Percentiles rank a stretch among this genome's conserved stretches.
These are phyloP conservation scores for Drosophila athabasca DNA, from an alignment of 1,140 invertebrate species.

Conservation along the genomic window DNA sequence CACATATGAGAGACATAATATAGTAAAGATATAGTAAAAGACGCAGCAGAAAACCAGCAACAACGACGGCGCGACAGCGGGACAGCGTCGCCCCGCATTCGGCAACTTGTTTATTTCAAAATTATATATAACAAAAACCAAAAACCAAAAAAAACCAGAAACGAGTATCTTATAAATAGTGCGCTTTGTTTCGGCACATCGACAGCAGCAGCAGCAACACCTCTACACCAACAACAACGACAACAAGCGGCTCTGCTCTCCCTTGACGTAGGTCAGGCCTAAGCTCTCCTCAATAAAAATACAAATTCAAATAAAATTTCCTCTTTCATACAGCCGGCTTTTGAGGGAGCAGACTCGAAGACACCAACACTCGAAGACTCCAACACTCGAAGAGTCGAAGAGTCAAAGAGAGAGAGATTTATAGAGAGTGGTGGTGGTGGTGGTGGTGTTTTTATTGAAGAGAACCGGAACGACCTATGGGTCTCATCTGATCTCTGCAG, in stretches of 20 bases:
- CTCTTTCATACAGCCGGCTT: slow-evolving; percentile 30
- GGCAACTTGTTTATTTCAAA: slow-evolving; percentile 82
- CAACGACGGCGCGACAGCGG: slow-evolving; percentile 5
- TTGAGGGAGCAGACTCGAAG: slow-evolving; percentile 12
- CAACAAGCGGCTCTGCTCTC: slow-evolving; percentile 18
- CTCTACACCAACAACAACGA: slow-evolving; percentile 11
- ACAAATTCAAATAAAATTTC: neutral
- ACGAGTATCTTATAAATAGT: slow-evolving; percentile 78
- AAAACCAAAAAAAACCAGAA: slow-evolving; percentile 63
- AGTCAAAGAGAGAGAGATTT: neutral
- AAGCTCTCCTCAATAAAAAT: slow-evolving; percentile 5
- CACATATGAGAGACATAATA: slow-evolving; percentile 65
- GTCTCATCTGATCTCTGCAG: slow-evolving; percentile 10
- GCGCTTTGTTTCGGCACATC: slow-evolving; percentile 73
- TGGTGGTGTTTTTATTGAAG: neutral
- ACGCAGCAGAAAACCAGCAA: slow-evolving; percentile 14
- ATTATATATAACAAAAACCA: slow-evolving; percentile 68
- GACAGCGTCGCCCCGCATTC: slow-evolving; percentile 66
- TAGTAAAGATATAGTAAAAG: slow-evolving; percentile 59
- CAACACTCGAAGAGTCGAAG: slow-evolving; percentile 4
- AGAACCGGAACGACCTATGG: slow-evolving; percentile 21
- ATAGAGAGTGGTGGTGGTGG: too few species aligned
- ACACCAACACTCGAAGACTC: slow-evolving; percentile 6
- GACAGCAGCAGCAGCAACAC: slow-evolving; percentile 20
- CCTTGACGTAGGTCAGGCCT: slow-evolving; percentile 75